These are phyloP conservation scores for Eristalis tenax DNA, from an alignment of 2,888 invertebrate genomes.

Conservation along the genomic window DNA sequence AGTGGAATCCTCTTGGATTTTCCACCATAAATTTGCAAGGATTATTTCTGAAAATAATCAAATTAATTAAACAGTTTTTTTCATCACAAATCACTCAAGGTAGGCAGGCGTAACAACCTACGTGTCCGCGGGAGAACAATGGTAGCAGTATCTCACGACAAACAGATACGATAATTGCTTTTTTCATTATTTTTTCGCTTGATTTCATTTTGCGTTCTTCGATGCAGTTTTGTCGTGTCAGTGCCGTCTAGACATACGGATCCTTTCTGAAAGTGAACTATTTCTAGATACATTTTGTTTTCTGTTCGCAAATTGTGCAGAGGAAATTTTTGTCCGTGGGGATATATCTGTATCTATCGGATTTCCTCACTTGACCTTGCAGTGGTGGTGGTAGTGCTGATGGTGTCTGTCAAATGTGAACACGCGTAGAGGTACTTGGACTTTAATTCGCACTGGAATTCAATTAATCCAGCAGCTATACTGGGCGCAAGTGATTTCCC, in stretches of 20 bases:
- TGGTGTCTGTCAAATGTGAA: not conserved
- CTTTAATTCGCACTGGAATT: slow-evolving; percentile 13
- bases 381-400: not conserved
- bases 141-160: slow-evolving; percentile 38
- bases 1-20: slow-evolving; percentile 46
- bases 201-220: slow-evolving; percentile 23
- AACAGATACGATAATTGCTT: not conserved
- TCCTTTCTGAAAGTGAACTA: slow-evolving; percentile 45
- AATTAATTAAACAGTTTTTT: not conserved
- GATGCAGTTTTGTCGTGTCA: slow-evolving; percentile 46
- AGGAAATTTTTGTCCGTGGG: not conserved
- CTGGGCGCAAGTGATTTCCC: slow-evolving; percentile 20
- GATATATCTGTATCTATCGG: not conserved
- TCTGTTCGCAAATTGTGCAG: not conserved
- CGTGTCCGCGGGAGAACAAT: not conserved
- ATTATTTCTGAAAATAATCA: not conserved
- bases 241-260: slow-evolving; percentile 61
- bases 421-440: not conserved
- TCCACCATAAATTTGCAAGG: not conserved
- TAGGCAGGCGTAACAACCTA: slow-evolving; percentile 14
- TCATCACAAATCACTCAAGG: slow-evolving; percentile 13
- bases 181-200: not conserved
- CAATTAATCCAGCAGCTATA: slow-evolving; percentile 4
- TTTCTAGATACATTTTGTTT: slow-evolving; percentile 19
- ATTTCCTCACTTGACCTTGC: not conserved